These are phyloP conservation scores for Ranitomeya variabilis DNA, from an alignment of 2,113 vertebrate species.

Conservation along the genomic window DNA sequence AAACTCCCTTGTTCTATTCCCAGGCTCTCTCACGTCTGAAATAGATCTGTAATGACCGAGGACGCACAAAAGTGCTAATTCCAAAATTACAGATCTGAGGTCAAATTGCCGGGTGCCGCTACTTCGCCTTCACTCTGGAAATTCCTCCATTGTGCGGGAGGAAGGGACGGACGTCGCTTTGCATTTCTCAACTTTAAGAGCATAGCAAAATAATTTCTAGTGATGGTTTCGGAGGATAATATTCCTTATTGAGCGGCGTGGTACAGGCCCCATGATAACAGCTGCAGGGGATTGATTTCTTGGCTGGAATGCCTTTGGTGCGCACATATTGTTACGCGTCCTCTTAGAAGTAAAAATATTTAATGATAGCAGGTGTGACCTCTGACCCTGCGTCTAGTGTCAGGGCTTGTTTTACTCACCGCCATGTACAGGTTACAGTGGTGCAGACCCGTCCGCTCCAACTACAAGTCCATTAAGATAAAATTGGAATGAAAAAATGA, in stretches of 20 bases:
- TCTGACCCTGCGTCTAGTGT: constrained; percentile 69
- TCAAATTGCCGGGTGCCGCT: constrained; percentile 59
- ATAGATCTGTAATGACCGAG: neutral
- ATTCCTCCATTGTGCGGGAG: constrained; percentile 56
- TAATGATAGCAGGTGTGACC: constrained; percentile 78
- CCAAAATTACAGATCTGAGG: constrained; percentile 61
- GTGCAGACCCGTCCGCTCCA: neutral
- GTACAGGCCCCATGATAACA: constrained; percentile 77
- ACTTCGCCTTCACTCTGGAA: constrained; percentile 55
- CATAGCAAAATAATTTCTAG: constrained; percentile 64
- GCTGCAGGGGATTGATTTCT: constrained; percentile 76
- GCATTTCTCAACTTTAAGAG: constrained; percentile 61
- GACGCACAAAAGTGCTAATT: constrained; percentile 35
- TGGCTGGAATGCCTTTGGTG: constrained; percentile 71
- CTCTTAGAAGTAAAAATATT: constrained; percentile 73
- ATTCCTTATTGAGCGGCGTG: constrained; percentile 61
- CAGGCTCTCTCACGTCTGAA: neutral
- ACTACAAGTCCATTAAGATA: neutral
- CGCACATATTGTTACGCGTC: constrained; percentile 65
- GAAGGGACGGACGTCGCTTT: constrained; percentile 56
- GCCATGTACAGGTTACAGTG: constrained; percentile 38
- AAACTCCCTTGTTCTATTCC: neutral
- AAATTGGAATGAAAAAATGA: neutral
- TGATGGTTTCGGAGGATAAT: constrained; percentile 59
- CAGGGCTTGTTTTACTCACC: constrained; percentile 50